Percentiles rank a stretch among this genome's conserved stretches.
Conservation (phyloP, 1,140 invertebrate genomes). For the Neuroterus valhalla region DNA sequence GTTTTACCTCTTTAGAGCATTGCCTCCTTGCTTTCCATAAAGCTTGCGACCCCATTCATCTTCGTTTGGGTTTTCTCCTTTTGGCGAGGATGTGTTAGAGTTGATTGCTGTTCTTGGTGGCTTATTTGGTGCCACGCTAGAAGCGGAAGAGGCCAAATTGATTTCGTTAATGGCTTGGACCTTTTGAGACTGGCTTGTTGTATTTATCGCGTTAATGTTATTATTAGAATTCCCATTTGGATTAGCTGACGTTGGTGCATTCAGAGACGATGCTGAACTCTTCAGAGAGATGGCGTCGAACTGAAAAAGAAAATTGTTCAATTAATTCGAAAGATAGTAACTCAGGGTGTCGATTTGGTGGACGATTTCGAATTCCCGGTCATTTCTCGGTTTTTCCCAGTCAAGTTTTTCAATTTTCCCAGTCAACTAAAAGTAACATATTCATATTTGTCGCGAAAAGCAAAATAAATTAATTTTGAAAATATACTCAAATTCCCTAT, state of each 20-base stretch:
- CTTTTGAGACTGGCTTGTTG: slow-evolving; percentile 40
- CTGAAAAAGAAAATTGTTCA: slow-evolving; percentile 60
- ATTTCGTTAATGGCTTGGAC: slow-evolving; percentile 46
- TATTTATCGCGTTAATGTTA: slow-evolving; percentile 51
- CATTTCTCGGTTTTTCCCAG: too few relatives aligned
- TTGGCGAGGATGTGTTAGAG: slow-evolving; percentile 67
- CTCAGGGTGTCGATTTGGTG: too few relatives aligned
- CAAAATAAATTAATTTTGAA: too few relatives aligned
- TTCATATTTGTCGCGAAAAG: too few relatives aligned
- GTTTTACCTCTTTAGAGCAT: slow-evolving; percentile 65
- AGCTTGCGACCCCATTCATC: slow-evolving; percentile 91
- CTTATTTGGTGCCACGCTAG: slow-evolving; percentile 74
- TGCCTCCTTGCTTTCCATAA: slow-evolving; percentile 79
- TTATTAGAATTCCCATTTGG: slow-evolving; percentile 40
- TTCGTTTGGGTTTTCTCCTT: slow-evolving; percentile 70
- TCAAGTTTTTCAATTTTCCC: too few relatives aligned
- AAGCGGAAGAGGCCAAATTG: slow-evolving; percentile 45
- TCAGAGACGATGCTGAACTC: slow-evolving; percentile 89
- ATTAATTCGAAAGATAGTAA: too few relatives aligned
- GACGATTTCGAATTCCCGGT: too few relatives aligned
- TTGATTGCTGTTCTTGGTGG: slow-evolving; percentile 73
- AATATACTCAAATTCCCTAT: too few relatives aligned
- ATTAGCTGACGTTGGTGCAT: slow-evolving; percentile 68
- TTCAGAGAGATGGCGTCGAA: slow-evolving; percentile 92
- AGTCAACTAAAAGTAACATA: too few relatives aligned